These are phyloP conservation scores for Argyrosomus regius DNA, from an alignment of 2,797 vertebrate species.

Conservation along the genomic window DNA sequence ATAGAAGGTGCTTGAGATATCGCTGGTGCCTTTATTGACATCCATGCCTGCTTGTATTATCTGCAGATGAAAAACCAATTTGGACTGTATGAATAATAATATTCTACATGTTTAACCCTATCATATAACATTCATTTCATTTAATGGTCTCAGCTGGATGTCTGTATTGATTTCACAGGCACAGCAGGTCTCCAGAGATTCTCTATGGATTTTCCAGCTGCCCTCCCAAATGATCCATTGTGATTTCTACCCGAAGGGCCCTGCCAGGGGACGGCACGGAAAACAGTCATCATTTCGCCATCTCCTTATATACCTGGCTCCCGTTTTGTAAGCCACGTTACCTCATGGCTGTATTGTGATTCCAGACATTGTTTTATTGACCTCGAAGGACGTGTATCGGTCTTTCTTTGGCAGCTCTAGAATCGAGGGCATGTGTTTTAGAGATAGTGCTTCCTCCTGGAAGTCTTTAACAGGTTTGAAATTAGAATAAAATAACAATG, in stretches of 20 bases:
- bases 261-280: conserved; percentile 71
- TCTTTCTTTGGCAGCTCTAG: conserved; percentile 46
- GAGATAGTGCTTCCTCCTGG: conserved; percentile 54
- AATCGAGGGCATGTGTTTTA: conserved; percentile 46
- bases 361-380: conserved; percentile 74
- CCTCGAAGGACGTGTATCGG: conserved; percentile 51
- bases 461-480: conserved; percentile 59
- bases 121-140: conserved; percentile 77
- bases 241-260: conserved; percentile 74
- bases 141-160: conserved; percentile 79
- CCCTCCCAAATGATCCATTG: conserved; percentile 78
- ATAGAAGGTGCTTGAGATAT: conserved; percentile 39
- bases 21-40: conserved; percentile 56
- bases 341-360: conserved; percentile 63
- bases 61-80: conserved; percentile 77
- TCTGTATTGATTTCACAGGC: conserved; percentile 79
- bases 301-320: conserved; percentile 70
- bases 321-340: conserved; percentile 68
- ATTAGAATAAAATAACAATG: conserved; percentile 71
- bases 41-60: conserved; percentile 63
- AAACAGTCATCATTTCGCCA: conserved; percentile 76
- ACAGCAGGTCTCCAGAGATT: conserved; percentile 74
- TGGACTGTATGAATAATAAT: conserved; percentile 77
- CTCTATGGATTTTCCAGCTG: conserved; percentile 84
- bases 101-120: conserved; percentile 76